These are phyloP conservation scores for Hypomecis atomaria DNA, from an alignment of 2,888 invertebrate genomes.

Conservation along the genomic window DNA sequence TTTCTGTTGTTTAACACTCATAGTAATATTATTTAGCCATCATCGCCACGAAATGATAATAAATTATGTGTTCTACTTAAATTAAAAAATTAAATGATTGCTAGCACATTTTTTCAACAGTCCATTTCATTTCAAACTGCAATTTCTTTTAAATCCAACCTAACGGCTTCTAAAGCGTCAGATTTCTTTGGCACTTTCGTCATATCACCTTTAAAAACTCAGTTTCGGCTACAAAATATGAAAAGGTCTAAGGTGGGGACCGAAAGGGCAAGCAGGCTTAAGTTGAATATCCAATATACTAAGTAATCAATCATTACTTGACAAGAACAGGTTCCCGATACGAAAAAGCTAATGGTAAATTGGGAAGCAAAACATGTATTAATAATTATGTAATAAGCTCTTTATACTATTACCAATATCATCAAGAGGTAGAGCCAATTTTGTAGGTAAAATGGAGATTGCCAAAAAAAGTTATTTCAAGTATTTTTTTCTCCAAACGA, in stretches of 20 bases:
- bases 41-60: no score
- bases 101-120: not conserved
- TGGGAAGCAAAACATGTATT: not conserved
- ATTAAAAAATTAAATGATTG: no score
- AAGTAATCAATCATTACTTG: slow-evolving; percentile 68
- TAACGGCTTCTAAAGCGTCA: slow-evolving; percentile 30
- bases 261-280: slow-evolving; percentile 65
- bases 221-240: slow-evolving; percentile 48
- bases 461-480: no score
- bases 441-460: no score
- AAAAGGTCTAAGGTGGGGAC: slow-evolving; percentile 28
- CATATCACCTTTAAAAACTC: slow-evolving; percentile 59
- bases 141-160: slow-evolving; percentile 19
- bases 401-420: no score
- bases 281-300: slow-evolving; percentile 75
- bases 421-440: no score
- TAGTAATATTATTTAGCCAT: no score
- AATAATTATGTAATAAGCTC: no score
- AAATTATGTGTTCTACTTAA: no score
- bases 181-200: slow-evolving; percentile 53
- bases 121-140: not conserved
- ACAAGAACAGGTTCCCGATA: slow-evolving; percentile 19
- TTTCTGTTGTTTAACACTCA: no score
- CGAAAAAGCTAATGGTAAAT: slow-evolving; percentile 3
- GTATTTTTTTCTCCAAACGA: no score